Conservation (phyloP, 2,797 vertebrate genomes). For the Dryobates pubescens region DNA sequence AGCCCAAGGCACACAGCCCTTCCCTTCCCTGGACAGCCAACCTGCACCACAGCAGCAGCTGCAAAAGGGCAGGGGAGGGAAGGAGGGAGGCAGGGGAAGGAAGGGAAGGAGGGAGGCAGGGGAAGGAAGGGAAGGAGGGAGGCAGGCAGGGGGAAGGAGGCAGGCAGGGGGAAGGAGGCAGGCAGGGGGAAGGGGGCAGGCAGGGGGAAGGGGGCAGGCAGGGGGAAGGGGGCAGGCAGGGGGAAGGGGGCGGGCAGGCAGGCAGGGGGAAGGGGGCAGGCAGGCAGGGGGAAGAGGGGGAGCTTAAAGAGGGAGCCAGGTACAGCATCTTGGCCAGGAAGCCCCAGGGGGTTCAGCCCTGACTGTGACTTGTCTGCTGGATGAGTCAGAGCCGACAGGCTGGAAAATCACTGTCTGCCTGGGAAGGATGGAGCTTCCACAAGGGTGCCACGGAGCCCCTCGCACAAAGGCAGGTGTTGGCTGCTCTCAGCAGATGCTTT, state of each 20-base stretch:
- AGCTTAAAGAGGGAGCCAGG: not conserved
- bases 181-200: too few relatives aligned
- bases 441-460: fast-evolving
- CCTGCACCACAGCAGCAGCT: not conserved
- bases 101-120: too few relatives aligned
- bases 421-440: not conserved
- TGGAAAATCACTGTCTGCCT: constrained; percentile 1
- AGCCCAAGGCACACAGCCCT: not conserved
- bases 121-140: too few relatives aligned
- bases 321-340: not conserved
- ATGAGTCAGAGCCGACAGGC: not conserved
- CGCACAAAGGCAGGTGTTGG: not conserved
- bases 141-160: too few relatives aligned
- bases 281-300: not conserved
- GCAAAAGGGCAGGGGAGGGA: not conserved
- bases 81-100: too few relatives aligned
- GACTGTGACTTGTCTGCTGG: not conserved
- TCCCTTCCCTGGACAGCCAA: not conserved
- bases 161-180: too few relatives aligned
- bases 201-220: too few relatives aligned
- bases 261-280: fast-evolving
- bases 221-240: not conserved
- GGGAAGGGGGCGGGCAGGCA: not conserved
- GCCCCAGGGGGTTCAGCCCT: not conserved
- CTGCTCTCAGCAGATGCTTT: not conserved